Evolutionary conservation across 1,140 invertebrate species (phyloP).

Genomic region (Bombus waltoni): DNA sequence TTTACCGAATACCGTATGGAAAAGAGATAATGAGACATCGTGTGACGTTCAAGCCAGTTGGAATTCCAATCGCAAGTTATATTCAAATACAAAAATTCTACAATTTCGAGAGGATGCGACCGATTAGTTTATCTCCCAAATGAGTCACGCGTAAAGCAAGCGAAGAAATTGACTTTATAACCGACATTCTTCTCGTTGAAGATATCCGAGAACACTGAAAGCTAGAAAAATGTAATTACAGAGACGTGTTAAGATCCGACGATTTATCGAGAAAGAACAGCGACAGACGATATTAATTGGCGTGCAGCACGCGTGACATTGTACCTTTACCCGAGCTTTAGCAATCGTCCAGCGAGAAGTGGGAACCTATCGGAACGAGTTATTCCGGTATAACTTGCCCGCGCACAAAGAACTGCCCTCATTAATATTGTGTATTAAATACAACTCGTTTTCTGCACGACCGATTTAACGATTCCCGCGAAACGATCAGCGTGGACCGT

Average conservation of each 20-base stretch:
- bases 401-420: conserved; percentile 61
- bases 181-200: no score
- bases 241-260: neutral
- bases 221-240: neutral
- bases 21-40: no score
- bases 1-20: no score
- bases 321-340: conserved; percentile 54
- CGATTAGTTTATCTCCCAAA: no score
- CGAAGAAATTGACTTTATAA: no score
- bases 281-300: neutral
- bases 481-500: conserved; percentile 10
- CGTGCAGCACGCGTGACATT: conserved; percentile 55
- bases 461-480: conserved; percentile 52
- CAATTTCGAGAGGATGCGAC: no score
- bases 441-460: conserved; percentile 40
- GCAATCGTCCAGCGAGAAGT: conserved; percentile 55
- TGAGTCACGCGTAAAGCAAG: no score
- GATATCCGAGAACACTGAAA: no score
- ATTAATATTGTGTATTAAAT: conserved; percentile 68
- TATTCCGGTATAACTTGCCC: conserved; percentile 68
- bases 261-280: neutral
- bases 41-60: no score
- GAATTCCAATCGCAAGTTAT: no score
- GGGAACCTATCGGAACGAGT: conserved; percentile 61
- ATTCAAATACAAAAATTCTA: no score